phyloP scores from a whole-genome alignment of 1,140 invertebrate genomes.

The Panagrolaimus sp. region DNA sequence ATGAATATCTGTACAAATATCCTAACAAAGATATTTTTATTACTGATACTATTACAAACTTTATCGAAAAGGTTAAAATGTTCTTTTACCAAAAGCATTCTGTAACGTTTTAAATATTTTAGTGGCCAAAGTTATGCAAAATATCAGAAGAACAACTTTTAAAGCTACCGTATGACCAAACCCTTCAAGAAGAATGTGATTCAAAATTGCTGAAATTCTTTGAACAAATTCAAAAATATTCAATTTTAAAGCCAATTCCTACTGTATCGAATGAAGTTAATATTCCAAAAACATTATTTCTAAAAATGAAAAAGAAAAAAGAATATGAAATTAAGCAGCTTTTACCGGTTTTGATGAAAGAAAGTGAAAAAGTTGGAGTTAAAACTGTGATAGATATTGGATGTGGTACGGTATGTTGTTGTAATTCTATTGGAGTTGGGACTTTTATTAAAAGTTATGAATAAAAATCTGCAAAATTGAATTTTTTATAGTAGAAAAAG shows the following conservation, averaged over 20 bases:
- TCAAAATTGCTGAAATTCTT: not conserved
- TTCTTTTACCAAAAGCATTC: too few species aligned
- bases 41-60: not conserved
- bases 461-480: too few species aligned
- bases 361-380: slow-evolving; percentile 12
- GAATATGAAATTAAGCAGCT: slow-evolving; percentile 15
- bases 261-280: not conserved
- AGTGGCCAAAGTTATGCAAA: not conserved
- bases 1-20: not conserved
- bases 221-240: not conserved
- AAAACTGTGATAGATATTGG: slow-evolving; percentile 9
- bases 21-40: not conserved
- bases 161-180: not conserved
- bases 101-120: not conserved
- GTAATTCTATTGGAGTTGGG: too few species aligned
- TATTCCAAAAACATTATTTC: not conserved
- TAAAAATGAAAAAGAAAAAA: slow-evolving; percentile 16
- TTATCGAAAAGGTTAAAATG: not conserved
- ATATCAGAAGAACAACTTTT: not conserved
- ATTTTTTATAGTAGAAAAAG: too few species aligned
- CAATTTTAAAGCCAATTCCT: not conserved
- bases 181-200: not conserved
- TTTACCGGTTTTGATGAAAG: not conserved
- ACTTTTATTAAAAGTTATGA: too few species aligned
- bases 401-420: not conserved